Base-by-base conservation (phyloP, 1,140 invertebrate species). In the Zaprionus camerounensis region DNA sequence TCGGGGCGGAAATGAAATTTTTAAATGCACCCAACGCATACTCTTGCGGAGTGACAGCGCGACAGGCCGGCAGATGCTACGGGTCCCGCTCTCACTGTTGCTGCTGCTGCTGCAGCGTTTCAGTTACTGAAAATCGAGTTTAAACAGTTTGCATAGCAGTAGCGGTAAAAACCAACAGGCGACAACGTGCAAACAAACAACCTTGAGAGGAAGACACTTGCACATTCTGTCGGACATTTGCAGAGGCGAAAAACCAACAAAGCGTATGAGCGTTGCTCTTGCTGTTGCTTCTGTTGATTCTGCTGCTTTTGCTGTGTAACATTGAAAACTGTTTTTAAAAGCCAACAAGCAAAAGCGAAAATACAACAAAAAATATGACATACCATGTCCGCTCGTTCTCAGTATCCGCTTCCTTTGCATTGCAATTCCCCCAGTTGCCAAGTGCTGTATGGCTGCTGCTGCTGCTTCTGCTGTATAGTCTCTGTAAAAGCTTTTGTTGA, bases 241-340 rank as follows among this genome's bases (percentile, higher is more conserved):
- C 71, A 78, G 58, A 58, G 69, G 69, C 62, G 62, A 72, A 75
- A 71, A 62, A 11, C 46, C 67, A 81, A 72, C 85, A 77, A 69
- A 78, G 81, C 85, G 70, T 77, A 90, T 88, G 81, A 88, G 84
- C 90, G 85, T 71, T 81, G 67, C 81, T 73, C 67, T 71, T 76
- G 82, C 73, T 64, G 46, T 71, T 68, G 55, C 51, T 61, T 38
- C 31, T 69, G 64, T 53, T 80, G 67, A 53, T 71, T 28, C 55
- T 63, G 53, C 49, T 66, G 46, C 69, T 46, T 46, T 46, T 71
- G 38, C 55, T 26, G 64, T 86, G 76, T 79, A 88, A 83, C 81
- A 88, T 83, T 84, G 84, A 79, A 84, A 86, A 86, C 81, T 88
- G 78, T 76, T 88, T 87, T 83, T 83, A 88, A 84, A 88, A 76